Percentiles rank a stretch among this genome's conserved stretches.
phyloP scores from a whole-genome alignment of 2,113 vertebrate genomes.

The Patagioenas fasciata region DNA sequence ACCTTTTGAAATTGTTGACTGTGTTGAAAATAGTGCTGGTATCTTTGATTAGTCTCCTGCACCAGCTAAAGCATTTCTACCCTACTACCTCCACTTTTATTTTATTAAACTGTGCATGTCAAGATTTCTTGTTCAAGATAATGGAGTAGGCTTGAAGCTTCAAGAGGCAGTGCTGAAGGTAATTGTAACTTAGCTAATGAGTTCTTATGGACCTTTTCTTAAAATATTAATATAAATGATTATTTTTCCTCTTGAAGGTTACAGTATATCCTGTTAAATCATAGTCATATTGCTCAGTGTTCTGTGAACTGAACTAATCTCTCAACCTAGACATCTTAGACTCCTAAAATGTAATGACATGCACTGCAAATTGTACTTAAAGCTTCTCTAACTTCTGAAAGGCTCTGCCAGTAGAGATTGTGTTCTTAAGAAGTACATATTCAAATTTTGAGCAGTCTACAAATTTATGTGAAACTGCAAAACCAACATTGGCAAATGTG shows the following conservation, averaged over 20 bases:
- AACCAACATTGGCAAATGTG: neutral
- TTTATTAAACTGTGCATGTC: slow-evolving; percentile 23
- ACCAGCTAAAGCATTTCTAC: slow-evolving; percentile 24
- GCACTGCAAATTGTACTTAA: neutral
- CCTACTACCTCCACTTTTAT: slow-evolving; percentile 10
- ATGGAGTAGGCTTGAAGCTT: neutral
- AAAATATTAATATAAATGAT: neutral
- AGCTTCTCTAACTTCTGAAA: neutral
- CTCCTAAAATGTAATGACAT: neutral
- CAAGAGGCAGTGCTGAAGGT: neutral
- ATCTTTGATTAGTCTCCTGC: slow-evolving; percentile 23
- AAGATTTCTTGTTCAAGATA: neutral
- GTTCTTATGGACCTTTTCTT: neutral
- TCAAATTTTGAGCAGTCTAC: neutral
- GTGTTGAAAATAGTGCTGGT: neutral
- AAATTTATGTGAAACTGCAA: neutral
- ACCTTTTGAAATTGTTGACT: neutral
- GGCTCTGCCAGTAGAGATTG: neutral
- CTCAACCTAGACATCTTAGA: neutral
- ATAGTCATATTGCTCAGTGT: neutral
- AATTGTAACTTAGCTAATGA: neutral
- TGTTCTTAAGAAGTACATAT: neutral
- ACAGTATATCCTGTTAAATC: neutral
- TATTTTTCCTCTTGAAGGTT: neutral
- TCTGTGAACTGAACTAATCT: neutral